These are phyloP conservation scores for Hipparchia semele DNA, from an alignment of 2,888 invertebrate genomes.

Conservation along the genomic window DNA sequence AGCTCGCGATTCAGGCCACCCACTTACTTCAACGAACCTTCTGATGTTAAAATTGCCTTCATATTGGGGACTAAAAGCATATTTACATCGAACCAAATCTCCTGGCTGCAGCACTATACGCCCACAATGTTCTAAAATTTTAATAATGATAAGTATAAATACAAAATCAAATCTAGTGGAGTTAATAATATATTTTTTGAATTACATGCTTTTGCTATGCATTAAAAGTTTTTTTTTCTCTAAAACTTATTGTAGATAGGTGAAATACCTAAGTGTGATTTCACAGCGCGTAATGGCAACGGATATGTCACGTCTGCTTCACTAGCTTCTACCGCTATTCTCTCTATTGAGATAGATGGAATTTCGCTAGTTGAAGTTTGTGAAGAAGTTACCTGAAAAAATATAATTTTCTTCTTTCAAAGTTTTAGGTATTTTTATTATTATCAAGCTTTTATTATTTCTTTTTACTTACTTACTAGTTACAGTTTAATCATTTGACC, in stretches of 20 bases:
- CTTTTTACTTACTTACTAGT: no score
- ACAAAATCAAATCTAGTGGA: no score
- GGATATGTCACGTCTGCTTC: constrained; percentile 52
- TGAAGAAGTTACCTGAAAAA: constrained; percentile 60
- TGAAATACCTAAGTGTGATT: constrained; percentile 50
- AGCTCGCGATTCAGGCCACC: constrained; percentile 73
- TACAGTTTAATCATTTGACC: no score
- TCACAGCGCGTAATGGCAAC: constrained; percentile 58
- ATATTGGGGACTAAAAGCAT: constrained; percentile 66
- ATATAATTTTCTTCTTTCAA: neutral
- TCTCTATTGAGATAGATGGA: constrained; percentile 55
- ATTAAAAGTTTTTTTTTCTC: no score
- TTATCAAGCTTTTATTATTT: neutral
- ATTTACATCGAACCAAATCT: constrained; percentile 73
- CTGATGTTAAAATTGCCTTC: constrained; percentile 70
- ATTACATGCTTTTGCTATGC: no score
- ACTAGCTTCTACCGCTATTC: constrained; percentile 43
- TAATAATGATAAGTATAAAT: no score
- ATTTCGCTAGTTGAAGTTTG: constrained; percentile 71
- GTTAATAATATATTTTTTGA: no score
- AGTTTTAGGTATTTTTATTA: neutral
- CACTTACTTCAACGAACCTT: constrained; percentile 71
- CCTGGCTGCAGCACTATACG: constrained; percentile 68
- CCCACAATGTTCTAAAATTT: constrained; percentile 48
- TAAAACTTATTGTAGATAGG: constrained; percentile 3